These are phyloP conservation scores for Phaedon cochleariae DNA, from an alignment of 2,888 invertebrate genomes.

Conservation along the genomic window DNA sequence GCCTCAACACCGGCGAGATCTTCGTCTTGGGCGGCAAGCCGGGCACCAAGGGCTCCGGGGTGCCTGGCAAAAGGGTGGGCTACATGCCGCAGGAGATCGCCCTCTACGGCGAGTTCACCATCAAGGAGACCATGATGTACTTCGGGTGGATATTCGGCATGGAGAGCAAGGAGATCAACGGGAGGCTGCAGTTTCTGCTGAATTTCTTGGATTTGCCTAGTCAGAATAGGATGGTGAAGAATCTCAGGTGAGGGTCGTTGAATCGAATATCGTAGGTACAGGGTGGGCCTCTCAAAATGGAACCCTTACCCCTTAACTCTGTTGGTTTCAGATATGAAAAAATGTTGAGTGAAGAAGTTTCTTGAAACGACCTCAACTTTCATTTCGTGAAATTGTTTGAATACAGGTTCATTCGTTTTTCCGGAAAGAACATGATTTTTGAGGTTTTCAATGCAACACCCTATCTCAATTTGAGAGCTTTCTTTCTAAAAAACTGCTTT, in stretches of 20 bases:
- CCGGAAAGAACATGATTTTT: too few relatives aligned
- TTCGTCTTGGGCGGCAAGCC: constrained; percentile 91
- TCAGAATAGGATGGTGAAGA: constrained; percentile 81
- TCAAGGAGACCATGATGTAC: constrained; percentile 94
- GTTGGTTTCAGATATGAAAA: too few relatives aligned
- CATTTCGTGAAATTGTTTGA: too few relatives aligned
- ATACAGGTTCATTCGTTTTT: too few relatives aligned
- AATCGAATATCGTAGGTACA: neutral
- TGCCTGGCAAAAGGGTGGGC: constrained; percentile 91
- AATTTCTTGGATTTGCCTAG: constrained; percentile 92
- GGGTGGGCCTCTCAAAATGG: too few relatives aligned
- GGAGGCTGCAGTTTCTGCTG: constrained; percentile 83
- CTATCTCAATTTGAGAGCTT: too few relatives aligned
- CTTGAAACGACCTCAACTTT: too few relatives aligned
- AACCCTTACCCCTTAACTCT: too few relatives aligned
- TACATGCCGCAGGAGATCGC: constrained; percentile 97
- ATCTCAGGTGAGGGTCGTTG: constrained; percentile 68
- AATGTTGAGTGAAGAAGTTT: too few relatives aligned
- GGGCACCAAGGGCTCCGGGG: constrained; percentile 86
- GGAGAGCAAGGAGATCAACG: constrained; percentile 81
- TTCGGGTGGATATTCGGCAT: constrained; percentile 97
- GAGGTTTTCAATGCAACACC: too few relatives aligned
- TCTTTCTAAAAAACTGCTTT: too few relatives aligned
- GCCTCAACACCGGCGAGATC: constrained; percentile 86
- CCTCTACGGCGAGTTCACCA: constrained; percentile 90